Evolutionary conservation across 2,113 vertebrate genomes (phyloP).

Genomic region (Tichodroma muraria): DNA sequence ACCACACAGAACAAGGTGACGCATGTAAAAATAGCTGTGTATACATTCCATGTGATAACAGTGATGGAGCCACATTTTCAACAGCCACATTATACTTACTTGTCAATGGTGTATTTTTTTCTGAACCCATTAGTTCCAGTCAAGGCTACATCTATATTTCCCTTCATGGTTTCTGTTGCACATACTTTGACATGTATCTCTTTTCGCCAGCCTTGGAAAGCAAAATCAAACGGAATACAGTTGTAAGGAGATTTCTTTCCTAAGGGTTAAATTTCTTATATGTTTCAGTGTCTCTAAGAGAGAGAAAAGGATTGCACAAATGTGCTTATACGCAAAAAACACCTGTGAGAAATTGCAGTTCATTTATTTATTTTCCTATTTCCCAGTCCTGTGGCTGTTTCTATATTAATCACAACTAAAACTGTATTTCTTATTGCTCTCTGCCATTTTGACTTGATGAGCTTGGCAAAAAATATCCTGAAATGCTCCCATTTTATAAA

Average conservation of each 20-base stretch:
- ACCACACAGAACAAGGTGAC: not conserved
- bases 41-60: not conserved
- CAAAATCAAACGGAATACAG: not conserved
- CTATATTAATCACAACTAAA: not conserved
- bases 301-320: not conserved
- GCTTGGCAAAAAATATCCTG: not conserved
- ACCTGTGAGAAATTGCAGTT: not conserved
- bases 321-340: not conserved
- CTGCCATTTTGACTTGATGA: not conserved
- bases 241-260: not conserved
- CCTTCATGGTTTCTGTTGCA: conserved; percentile 2
- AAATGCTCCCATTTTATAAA: not conserved
- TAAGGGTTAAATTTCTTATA: not conserved
- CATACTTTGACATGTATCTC: conserved; percentile 27
- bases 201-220: conserved; percentile 53
- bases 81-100: not conserved
- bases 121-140: conserved; percentile 41
- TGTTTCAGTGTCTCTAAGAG: not conserved
- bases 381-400: not conserved
- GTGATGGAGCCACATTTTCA: not conserved
- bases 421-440: not conserved
- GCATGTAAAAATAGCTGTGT: not conserved
- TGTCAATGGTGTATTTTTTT: conserved; percentile 24
- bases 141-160: conserved; percentile 48
- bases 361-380: not conserved